Evolutionary conservation across 2,113 vertebrate genomes (phyloP).

Genomic region (Gopherus flavomarginatus): DNA sequence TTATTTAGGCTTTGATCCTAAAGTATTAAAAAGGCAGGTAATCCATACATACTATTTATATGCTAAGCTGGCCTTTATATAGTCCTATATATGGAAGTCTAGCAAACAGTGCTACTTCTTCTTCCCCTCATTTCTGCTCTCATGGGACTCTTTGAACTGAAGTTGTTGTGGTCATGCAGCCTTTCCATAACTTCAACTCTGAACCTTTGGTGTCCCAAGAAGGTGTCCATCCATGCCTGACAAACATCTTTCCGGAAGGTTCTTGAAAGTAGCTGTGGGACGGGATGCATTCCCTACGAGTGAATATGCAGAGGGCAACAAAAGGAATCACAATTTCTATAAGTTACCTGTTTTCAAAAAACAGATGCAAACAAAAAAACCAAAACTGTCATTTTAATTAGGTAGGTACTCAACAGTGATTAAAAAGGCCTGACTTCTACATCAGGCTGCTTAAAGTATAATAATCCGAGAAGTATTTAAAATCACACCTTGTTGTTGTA

Average conservation of each 20-base stretch:
- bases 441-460: neutral
- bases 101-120: neutral
- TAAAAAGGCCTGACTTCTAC: neutral
- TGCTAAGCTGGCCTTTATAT: no score
- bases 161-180: neutral
- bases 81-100: neutral
- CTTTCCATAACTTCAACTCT: no score
- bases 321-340: neutral
- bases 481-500: neutral
- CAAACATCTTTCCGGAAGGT: neutral
- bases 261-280: neutral
- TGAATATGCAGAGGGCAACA: accelerated
- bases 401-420: neutral
- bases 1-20: neutral
- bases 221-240: neutral
- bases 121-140: no score
- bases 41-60: neutral
- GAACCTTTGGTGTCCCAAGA: neutral
- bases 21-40: neutral
- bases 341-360: neutral
- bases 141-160: no score
- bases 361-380: neutral
- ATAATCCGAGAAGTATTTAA: neutral
- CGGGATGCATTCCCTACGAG: neutral
- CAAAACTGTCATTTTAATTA: neutral